Evolutionary conservation across 2,113 vertebrate genomes (phyloP), one percentile per base, ranked within the genome.

Genomic region (Acanthisitta chloris): DNA sequence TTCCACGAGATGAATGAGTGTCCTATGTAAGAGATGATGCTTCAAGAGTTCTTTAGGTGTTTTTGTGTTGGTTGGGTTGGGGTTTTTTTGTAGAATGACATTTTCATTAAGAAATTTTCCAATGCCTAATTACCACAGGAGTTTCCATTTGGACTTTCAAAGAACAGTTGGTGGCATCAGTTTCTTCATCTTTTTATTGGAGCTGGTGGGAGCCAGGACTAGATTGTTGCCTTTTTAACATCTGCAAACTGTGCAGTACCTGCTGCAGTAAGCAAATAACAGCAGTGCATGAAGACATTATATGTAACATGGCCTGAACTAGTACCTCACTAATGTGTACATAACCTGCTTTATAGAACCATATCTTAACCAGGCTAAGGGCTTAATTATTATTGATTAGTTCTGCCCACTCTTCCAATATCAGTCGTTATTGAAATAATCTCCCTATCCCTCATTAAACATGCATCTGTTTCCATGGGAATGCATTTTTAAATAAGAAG

Each of bases 391-490:
- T 98, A 98, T 98, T 97, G 98, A 98, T 98, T 97, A 97, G 97
- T 94, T 97, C 97, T 98, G 97, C 96, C 98, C 96, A 95, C 95
- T 97, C 96, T 98, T 98, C 97, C 97, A 97, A 96, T 98, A 98
- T 98, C 97, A 97, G 98, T 97, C 88, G 93, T 98, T 97, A 98
- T 97, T 98, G 98, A 98, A 98, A 98, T 98, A 98, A 98, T 98
- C 97, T 96, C 96, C 88, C 26, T 97, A 95, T 85, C 97, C 97
- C 94, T 97, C 97, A 98, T 97, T 98, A 98, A 98, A 97, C 97
- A 98, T 98, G 98, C 98, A 98, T 98, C 98, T 98, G 98, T 98
- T 98, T 98, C 98, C 96, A 98, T 98, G 96, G 97, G 96, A 97
- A 98, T 98, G 97, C 97, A 97, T 98, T 98, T 98, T 98, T 97